phyloP scores from a whole-genome alignment of 2,888 invertebrate genomes.

The Phengaris arion region DNA sequence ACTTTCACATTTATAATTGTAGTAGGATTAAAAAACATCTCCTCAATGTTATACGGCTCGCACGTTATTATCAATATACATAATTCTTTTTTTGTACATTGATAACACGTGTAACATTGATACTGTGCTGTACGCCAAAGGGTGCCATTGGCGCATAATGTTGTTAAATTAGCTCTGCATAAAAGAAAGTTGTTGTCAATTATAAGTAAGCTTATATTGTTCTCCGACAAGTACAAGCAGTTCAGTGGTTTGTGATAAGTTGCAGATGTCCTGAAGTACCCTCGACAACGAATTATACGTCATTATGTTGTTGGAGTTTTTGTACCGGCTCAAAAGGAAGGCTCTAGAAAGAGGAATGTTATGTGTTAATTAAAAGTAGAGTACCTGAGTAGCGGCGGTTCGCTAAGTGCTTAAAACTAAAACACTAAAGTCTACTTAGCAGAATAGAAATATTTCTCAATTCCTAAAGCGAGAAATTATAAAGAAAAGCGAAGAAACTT shows the following conservation, averaged over 20 bases:
- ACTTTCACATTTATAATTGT: no score
- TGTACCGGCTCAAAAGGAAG: background rate
- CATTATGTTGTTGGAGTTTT: conserved; percentile 15
- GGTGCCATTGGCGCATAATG: background rate
- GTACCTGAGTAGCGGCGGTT: background rate
- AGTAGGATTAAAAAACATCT: no score
- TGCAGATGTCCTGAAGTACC: background rate
- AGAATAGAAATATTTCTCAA: background rate
- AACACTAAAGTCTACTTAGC: conserved; percentile 10
- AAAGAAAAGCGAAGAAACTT: background rate
- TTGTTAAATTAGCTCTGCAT: background rate
- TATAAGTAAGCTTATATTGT: conserved; percentile 3
- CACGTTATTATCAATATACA: no score
- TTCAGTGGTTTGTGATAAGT: background rate
- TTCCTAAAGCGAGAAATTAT: background rate
- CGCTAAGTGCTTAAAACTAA: conserved; percentile 3
- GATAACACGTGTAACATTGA: no score
- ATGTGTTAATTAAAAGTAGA: conserved; percentile 13
- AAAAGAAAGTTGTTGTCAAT: background rate
- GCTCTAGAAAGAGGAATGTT: background rate
- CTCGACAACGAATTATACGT: conserved; percentile 16
- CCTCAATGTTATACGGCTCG: no score
- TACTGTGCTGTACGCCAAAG: no score
- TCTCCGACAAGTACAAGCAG: background rate
- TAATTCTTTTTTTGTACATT: no score